Evolutionary conservation across 2,888 invertebrate genomes (phyloP).

Genomic region (Dusona sp.): DNA sequence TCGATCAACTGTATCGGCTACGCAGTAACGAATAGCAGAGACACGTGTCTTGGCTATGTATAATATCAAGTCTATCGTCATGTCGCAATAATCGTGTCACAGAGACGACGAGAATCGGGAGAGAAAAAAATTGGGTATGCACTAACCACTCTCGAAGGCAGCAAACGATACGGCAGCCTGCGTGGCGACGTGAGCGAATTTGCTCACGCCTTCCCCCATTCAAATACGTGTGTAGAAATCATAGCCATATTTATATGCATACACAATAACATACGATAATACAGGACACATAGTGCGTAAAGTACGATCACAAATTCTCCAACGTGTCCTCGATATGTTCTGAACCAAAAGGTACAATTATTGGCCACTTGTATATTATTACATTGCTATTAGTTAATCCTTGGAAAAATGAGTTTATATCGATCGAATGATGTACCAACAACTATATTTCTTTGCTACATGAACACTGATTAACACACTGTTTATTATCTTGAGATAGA

Average conservation of each 20-base stretch:
- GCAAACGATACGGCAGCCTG: constrained; percentile 56
- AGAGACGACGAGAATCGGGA: constrained; percentile 40
- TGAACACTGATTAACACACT: background rate
- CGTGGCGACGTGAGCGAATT: constrained; percentile 64
- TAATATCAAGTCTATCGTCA: constrained; percentile 44
- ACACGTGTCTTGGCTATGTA: background rate
- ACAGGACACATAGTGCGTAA: constrained; percentile 1
- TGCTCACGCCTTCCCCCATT: constrained; percentile 52
- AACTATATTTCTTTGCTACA: background rate
- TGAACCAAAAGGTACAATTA: constrained; percentile 3
- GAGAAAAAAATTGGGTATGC: constrained; percentile 16
- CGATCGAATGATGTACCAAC: constrained; percentile 10
- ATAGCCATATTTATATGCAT: constrained; percentile 14
- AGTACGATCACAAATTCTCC: constrained; percentile 35
- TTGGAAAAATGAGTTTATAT: constrained; percentile 4
- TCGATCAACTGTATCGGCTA: constrained; percentile 44
- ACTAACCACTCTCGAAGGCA: constrained; percentile 38
- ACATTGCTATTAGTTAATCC: constrained; percentile 9
- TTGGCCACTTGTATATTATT: constrained; percentile 28
- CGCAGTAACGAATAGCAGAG: constrained; percentile 42
- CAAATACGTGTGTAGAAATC: constrained; percentile 6
- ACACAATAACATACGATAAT: constrained; percentile 3
- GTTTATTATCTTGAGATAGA: background rate
- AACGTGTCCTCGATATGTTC: constrained; percentile 9
- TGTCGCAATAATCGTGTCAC: constrained; percentile 60